These are phyloP conservation scores for Danio rerio DNA, from an alignment of 2,113 vertebrate genomes.

Conservation along the genomic window DNA sequence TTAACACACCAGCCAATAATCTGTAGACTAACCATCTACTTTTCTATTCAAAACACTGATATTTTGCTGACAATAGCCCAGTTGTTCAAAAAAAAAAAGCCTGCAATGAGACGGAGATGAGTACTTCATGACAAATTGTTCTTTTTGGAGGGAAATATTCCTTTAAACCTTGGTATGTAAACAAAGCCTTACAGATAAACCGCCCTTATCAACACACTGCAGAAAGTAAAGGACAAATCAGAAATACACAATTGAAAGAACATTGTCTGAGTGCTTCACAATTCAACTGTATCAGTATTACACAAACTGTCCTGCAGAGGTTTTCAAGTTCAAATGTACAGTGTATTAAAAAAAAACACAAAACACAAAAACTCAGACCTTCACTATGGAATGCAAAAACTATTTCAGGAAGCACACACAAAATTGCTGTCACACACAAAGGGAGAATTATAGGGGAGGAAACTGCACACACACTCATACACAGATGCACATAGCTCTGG, in stretches of 20 bases:
- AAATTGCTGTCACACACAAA: slow-evolving; percentile 6
- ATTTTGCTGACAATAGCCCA: no score
- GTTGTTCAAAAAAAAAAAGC: neutral
- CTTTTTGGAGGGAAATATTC: neutral
- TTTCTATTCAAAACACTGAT: neutral
- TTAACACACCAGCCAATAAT: no score
- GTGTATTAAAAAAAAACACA: neutral
- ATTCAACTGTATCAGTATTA: slow-evolving; percentile 12
- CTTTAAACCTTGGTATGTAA: slow-evolving; percentile 17
- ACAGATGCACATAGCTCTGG: neutral
- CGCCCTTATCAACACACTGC: slow-evolving; percentile 10
- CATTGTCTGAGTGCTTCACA: neutral
- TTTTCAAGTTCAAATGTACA: slow-evolving; percentile 1
- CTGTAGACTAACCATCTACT: neutral
- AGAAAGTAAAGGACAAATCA: slow-evolving; percentile 9
- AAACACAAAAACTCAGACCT: neutral
- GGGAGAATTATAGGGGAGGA: slow-evolving; percentile 3
- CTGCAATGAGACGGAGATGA: neutral
- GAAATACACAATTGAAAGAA: neutral
- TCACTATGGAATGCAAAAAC: slow-evolving; percentile 1
- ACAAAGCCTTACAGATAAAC: slow-evolving; percentile 9
- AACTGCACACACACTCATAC: neutral
- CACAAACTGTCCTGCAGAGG: neutral
- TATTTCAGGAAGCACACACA: slow-evolving; percentile 7
- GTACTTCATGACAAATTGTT: neutral